Evolutionary conservation across 2,113 vertebrate genomes (phyloP), one percentile per base, ranked within the genome.

Genomic region (Struthio camelus): DNA sequence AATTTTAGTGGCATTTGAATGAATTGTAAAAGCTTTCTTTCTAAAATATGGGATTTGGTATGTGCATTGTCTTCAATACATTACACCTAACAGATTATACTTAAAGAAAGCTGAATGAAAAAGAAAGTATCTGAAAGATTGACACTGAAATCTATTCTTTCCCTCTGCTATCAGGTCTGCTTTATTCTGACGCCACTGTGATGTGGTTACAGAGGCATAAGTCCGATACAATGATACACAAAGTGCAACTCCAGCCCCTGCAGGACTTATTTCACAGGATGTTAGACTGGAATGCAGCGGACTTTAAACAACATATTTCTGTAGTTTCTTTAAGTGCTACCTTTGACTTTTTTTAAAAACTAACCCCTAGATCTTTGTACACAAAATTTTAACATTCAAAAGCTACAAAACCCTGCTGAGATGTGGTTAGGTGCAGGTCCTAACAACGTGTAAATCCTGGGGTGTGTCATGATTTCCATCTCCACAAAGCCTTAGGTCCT

Each of bases 361-460:
- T 82, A 61, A 85, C 51, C 48, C 8, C 30, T 48, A 17, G 10
- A 7, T 81, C 40, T 84, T 67, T 69, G 36, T 38, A n/a, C 56
- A 54, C 13, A 50, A 46, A 61, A 82, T 80, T 7, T 75, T 59
- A 76, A 56, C 1, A 4, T 17, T 48, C 14, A 32, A 36, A 64
- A 67, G 65, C 18, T 34, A 86, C 64, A 80, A 85, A 86, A 36
- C 27, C 48, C 28, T 59, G 46, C 64, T 86, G 92, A 88, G 76
- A 66, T 93, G 87, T 32, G 72, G 87, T 82, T 75, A 90, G 82
- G 27, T 91, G 71, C 90, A 91, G 90, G 94, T 84, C 59, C 66
- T 64, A 67, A 75, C 90, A 93, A 85, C 2, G 46, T 11, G 11
- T 71, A 46, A 50, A 72, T 84, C 67, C 58, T 1, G 8, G 85